Conservation (phyloP, 2,113 vertebrate species). For the Grantiella picta region DNA sequence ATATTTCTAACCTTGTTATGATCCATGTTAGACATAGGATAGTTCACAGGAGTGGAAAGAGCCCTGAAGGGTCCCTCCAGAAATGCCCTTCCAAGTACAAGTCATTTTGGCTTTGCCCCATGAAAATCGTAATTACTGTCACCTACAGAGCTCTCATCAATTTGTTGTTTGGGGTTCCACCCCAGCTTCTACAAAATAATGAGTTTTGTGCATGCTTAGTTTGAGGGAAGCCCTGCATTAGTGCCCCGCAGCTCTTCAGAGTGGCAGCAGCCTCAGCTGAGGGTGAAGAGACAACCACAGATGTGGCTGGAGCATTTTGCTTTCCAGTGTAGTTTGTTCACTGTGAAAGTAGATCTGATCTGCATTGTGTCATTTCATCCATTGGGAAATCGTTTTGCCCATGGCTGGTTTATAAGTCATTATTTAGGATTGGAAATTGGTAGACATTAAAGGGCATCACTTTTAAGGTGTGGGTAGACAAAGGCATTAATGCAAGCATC, state of each 20-base stretch:
- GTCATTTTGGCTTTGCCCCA: background rate
- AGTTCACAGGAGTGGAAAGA: background rate
- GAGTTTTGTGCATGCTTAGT: background rate
- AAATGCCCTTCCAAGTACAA: background rate
- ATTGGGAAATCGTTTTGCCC: background rate
- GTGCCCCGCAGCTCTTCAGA: background rate
- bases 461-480: background rate
- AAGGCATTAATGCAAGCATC: background rate
- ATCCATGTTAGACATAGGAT: background rate
- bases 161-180: background rate
- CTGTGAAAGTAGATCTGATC: background rate
- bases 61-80: background rate
- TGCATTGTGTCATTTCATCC: background rate
- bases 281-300: background rate
- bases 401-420: background rate
- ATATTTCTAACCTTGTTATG: background rate
- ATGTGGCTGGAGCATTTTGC: background rate
- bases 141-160: background rate
- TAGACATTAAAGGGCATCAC: background rate
- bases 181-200: background rate
- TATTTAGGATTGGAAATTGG: background rate
- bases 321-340: background rate
- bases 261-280: background rate
- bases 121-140: background rate
- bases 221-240: background rate